phyloP scores from a whole-genome alignment of 1,140 invertebrate species.

The Ceratina calcarata region DNA sequence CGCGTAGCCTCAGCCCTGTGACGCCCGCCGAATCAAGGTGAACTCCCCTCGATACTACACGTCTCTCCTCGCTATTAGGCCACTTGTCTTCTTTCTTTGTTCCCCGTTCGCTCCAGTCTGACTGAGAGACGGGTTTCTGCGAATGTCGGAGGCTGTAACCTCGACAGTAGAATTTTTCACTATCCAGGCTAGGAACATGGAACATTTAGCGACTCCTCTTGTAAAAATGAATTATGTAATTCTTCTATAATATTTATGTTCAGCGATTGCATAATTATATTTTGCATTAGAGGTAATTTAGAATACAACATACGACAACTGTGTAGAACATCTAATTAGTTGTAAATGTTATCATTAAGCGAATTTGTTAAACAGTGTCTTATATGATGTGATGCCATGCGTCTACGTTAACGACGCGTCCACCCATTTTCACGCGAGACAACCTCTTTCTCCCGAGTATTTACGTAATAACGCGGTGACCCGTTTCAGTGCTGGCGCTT shows the following conservation, averaged over 20 bases:
- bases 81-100: slow-evolving; percentile 45
- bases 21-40: slow-evolving; percentile 65
- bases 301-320: no score
- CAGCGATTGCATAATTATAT: no score
- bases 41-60: slow-evolving; percentile 34
- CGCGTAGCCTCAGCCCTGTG: slow-evolving; percentile 56
- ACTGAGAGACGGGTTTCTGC: background rate
- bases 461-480: slow-evolving; percentile 50
- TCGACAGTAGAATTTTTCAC: no score
- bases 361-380: background rate
- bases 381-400: background rate
- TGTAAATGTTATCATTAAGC: background rate
- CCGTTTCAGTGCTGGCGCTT: slow-evolving; percentile 40
- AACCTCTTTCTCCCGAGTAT: slow-evolving; percentile 38
- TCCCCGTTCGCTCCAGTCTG: background rate
- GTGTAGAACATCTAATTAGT: no score
- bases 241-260: no score
- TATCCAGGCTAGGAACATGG: no score
- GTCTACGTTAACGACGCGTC: background rate
- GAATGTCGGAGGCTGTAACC: background rate
- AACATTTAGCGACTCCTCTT: no score
- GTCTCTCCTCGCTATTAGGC: slow-evolving; percentile 57
- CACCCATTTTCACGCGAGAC: slow-evolving; percentile 31
- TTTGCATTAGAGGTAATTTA: no score
- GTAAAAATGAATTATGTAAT: no score